Conservation (phyloP, 2,797 vertebrate genomes). For the Hippocampus kuda region DNA sequence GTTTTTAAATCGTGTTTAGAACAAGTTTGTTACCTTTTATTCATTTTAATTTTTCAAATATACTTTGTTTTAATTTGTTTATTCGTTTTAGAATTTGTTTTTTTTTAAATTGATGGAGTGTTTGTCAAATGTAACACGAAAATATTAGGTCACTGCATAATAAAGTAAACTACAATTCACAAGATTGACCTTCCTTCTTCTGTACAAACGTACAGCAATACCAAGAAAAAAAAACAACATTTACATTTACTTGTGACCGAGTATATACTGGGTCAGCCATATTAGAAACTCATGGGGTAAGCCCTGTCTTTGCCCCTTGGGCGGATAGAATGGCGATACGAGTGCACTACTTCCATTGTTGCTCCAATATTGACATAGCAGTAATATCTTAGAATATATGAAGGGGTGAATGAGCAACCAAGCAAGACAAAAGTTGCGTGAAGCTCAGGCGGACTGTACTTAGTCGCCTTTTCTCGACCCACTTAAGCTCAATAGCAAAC, state of each 20-base stretch:
- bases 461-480: slow-evolving; percentile 38
- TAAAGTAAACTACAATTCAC: too few species aligned
- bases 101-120: too few species aligned
- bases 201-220: too few species aligned
- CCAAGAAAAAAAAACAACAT: slow-evolving; percentile 9
- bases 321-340: slow-evolving; percentile 30
- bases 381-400: slow-evolving; percentile 45
- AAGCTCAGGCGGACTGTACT: slow-evolving; percentile 29
- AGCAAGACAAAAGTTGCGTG: slow-evolving; percentile 47
- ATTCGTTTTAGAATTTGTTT: too few species aligned
- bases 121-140: too few species aligned
- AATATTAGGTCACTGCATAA: too few species aligned
- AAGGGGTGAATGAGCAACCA: slow-evolving; percentile 37
- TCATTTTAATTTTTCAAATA: too few species aligned
- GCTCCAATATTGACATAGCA: slow-evolving; percentile 61
- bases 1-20: too few species aligned
- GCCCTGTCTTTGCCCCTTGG: slow-evolving; percentile 26
- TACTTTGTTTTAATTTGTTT: too few species aligned
- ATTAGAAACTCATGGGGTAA: slow-evolving; percentile 30
- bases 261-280: slow-evolving; percentile 28
- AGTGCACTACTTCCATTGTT: slow-evolving; percentile 46
- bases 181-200: too few species aligned
- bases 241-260: slow-evolving; percentile 19
- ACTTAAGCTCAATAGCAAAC: slow-evolving; percentile 55
- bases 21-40: too few species aligned